phyloP scores from a whole-genome alignment of 2,888 invertebrate species.

The Torymus aiolomorphi region DNA sequence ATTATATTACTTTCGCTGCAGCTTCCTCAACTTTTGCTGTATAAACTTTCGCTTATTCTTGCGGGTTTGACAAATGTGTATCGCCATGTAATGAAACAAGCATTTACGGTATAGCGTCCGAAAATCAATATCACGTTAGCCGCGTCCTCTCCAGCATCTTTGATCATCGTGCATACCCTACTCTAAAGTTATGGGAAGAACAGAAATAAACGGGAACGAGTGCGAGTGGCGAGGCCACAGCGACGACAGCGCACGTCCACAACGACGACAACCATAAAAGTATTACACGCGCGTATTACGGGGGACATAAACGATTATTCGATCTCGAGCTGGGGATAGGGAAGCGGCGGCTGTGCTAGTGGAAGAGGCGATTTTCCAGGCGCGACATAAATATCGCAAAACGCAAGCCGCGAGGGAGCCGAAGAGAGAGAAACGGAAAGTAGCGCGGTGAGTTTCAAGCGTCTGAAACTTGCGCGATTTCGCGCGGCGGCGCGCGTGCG shows the following conservation, averaged over 20 bases:
- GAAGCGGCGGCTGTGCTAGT: not conserved
- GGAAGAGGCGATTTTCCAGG: conserved; percentile 21
- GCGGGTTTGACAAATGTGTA: not conserved
- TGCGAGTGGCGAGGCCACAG: not conserved
- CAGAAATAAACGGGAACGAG: not conserved
- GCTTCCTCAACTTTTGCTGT: no score
- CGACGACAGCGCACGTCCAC: not conserved
- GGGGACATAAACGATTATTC: conserved; percentile 30
- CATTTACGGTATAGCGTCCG: conserved; percentile 11
- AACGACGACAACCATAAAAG: conserved; percentile 22
- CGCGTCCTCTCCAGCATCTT: not conserved
- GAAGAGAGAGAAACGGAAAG: conserved; percentile 18
- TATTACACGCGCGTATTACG: conserved; percentile 2
- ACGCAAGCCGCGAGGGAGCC: not conserved
- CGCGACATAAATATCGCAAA: conserved; percentile 42
- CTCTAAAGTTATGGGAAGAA: conserved; percentile 31
- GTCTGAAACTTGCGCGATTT: conserved; percentile 34
- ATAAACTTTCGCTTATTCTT: not conserved
- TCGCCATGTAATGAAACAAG: conserved; percentile 6
- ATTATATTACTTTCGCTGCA: no score
- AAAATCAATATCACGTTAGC: conserved; percentile 33
- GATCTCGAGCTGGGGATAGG: not conserved
- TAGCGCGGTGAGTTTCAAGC: not conserved
- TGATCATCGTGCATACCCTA: not conserved
- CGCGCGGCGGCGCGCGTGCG: not conserved